Conservation (phyloP, 1,140 invertebrate species). For the Leptestheria dahalacensis region DNA sequence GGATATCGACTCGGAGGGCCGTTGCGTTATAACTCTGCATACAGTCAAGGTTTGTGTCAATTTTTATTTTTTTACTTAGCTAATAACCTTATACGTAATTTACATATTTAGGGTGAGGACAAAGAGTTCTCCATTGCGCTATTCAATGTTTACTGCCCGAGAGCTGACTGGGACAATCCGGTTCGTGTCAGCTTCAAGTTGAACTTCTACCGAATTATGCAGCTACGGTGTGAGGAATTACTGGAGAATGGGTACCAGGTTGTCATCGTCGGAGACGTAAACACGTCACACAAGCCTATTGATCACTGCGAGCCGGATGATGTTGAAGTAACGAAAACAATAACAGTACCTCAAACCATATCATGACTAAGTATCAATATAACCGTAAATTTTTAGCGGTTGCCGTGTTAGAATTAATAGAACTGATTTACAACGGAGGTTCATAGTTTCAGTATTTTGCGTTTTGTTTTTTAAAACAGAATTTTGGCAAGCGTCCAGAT, state of each 20-base stretch:
- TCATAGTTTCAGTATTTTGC: too few species aligned
- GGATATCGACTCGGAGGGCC: slow-evolving; percentile 34
- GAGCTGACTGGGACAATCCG: slow-evolving; percentile 31
- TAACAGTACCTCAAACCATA: slow-evolving; percentile 3
- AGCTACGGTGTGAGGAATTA: slow-evolving; percentile 31
- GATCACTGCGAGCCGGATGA: slow-evolving; percentile 35
- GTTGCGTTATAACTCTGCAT: slow-evolving; percentile 35
- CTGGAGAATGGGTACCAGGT: slow-evolving; percentile 32
- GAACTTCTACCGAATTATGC: slow-evolving; percentile 34
- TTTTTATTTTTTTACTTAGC: too few species aligned
- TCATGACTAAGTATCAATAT: background rate
- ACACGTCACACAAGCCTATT: slow-evolving; percentile 32
- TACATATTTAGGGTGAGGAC: slow-evolving; percentile 12
- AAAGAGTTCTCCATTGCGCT: slow-evolving; percentile 26
- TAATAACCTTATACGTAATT: too few species aligned
- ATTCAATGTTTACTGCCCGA: slow-evolving; percentile 41
- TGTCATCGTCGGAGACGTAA: slow-evolving; percentile 39
- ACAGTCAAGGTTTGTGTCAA: slow-evolving; percentile 25
- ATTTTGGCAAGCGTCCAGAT: slow-evolving; percentile 25
- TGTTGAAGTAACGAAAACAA: slow-evolving; percentile 23
- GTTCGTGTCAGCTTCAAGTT: slow-evolving; percentile 34
- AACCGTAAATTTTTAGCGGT: too few species aligned
- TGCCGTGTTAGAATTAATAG: too few species aligned
- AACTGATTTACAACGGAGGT: too few species aligned
- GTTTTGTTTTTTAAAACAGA: too few species aligned